phyloP scores from a whole-genome alignment of 1,140 invertebrate species.

The Apis dorsata region DNA sequence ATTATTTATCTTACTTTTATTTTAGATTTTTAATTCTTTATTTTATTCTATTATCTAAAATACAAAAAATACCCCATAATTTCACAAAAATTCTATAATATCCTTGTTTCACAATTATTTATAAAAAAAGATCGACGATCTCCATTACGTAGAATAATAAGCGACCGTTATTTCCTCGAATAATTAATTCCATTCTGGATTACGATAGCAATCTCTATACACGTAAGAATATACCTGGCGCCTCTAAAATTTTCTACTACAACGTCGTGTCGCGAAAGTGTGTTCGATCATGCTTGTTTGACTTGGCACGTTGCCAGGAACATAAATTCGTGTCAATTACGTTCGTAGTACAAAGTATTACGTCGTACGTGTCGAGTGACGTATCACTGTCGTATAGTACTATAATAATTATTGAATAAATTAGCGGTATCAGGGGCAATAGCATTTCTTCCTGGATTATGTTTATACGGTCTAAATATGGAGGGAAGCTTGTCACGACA shows the following conservation, averaged over 20 bases:
- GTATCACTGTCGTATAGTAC: not conserved
- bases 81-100: not conserved
- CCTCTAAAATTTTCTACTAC: conserved; percentile 4
- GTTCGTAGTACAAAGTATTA: conserved; percentile 31
- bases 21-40: no score
- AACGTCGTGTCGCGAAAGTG: not conserved
- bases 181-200: not conserved
- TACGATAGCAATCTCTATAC: no score
- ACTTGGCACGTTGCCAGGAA: conserved; percentile 38
- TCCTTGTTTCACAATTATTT: not conserved
- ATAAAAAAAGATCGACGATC: not conserved
- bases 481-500: not conserved
- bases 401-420: conserved; percentile 31
- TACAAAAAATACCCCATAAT: not conserved
- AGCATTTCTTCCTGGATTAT: not conserved
- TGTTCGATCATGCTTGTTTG: conserved; percentile 18
- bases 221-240: conserved; percentile 10
- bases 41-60: no score
- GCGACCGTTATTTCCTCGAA: not conserved
- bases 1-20: no score
- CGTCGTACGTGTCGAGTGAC: conserved; percentile 5
- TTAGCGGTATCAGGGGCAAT: not conserved
- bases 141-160: not conserved
- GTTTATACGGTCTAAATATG: not conserved
- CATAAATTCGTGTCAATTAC: conserved; percentile 54